Percentiles rank a stretch among this genome's conserved stretches.
Conservation (phyloP, 2,113 vertebrate species). For the Hippocampus mohnikei region DNA sequence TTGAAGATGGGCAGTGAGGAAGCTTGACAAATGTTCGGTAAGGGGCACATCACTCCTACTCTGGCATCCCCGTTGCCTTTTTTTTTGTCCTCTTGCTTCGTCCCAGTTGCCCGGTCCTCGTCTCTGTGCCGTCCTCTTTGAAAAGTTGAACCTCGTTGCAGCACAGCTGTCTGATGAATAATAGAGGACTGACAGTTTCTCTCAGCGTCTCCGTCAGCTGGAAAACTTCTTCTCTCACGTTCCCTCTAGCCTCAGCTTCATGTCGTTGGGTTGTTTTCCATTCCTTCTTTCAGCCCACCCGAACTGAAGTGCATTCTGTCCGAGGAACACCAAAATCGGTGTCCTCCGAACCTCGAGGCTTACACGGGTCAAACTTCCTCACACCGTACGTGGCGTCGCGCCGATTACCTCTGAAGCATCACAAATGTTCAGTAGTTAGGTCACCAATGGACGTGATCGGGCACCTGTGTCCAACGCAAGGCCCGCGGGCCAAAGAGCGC, state of each 20-base stretch:
- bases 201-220: conserved; percentile 53
- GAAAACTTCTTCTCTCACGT: conserved; percentile 24
- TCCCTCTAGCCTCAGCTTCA: neutral
- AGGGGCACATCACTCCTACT: too few species aligned
- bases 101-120: conserved; percentile 7
- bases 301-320: too few species aligned
- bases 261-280: neutral
- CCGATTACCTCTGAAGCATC: neutral
- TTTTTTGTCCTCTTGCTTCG: neutral
- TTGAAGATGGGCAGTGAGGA: too few species aligned
- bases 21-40: too few species aligned
- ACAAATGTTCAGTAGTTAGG: neutral
- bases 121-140: conserved; percentile 21
- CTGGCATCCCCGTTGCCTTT: neutral
- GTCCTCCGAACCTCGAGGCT: neutral
- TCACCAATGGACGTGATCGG: too few species aligned
- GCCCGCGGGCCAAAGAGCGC: too few species aligned
- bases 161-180: conserved; percentile 65
- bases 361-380: neutral
- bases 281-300: neutral
- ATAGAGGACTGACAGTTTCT: conserved; percentile 60
- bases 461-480: too few species aligned
- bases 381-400: neutral
- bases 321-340: too few species aligned
- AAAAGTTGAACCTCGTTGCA: conserved; percentile 64